Base-by-base conservation (phyloP, 1,140 invertebrate genomes). In the Drosophila bifasciata region DNA sequence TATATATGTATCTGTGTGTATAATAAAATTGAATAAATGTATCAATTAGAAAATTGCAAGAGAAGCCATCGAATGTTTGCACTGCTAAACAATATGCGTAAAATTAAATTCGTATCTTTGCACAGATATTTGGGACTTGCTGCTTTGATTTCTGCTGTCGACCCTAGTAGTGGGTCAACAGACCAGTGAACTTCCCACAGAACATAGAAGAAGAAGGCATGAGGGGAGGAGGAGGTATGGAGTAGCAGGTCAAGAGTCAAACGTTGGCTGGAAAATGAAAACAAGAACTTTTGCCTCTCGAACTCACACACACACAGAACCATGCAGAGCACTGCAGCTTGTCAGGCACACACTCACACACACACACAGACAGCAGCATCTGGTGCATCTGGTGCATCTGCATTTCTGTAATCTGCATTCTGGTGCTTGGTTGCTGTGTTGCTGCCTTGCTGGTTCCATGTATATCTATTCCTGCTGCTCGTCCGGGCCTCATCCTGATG, bases 231-330 rank as follows among this genome's bases (percentile, higher is more conserved):
- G n/a, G n/a, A n/a, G n/a, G n/a, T n/a, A n/a, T 0, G 9, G 9
- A 25, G 32, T 0, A 36, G 32, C 32, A 57, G 67, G 63, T 67
- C 73, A 56, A 67, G 48, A 74, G 70, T 74, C 70, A 64, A 73
- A 28, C 55, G 66, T 21, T 40, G 63, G 36, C 44, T 71, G 66
- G 55, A 56, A 79, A 80, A 81, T 71, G 61, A 81, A 76, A 76
- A 76, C 78, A 80, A 72, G 77, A 13, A 76, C 70, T 68, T 80
- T 80, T 72, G 68, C 58, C 76, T 74, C 56, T 74, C 71, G 53
- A 75, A 76, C 72, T 80, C 1, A 53, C 43, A 66, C 32, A 41
- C 32, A 17, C 8, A 51, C 13, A 21, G 21, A 49, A 43, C 3
- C 2, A 19, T 39, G 13, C 15, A 56, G 5, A 53, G 3, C n/a